phyloP scores from a whole-genome alignment of 2,888 invertebrate genomes.

The Erynnis tages region DNA sequence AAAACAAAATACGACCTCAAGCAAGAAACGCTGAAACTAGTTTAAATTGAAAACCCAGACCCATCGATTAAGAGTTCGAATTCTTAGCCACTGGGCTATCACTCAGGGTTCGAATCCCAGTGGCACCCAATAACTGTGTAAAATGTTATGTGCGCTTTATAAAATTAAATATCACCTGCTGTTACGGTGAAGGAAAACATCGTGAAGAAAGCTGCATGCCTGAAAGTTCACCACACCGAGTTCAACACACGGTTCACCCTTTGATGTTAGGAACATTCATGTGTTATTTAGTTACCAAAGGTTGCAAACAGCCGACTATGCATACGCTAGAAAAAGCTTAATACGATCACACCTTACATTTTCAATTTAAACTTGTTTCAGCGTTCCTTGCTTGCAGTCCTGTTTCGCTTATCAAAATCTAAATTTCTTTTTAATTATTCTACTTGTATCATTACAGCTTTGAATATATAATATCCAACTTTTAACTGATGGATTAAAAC shows the following conservation, averaged over 20 bases:
- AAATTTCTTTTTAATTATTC: constrained; percentile 9
- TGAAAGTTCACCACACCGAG: too few species aligned
- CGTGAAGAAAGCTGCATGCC: too few species aligned
- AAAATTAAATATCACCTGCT: too few species aligned
- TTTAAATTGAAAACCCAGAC: constrained; percentile 11
- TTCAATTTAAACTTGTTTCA: constrained; percentile 10
- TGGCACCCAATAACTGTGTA: too few species aligned
- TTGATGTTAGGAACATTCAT: too few species aligned
- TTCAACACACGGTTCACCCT: too few species aligned
- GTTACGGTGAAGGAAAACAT: too few species aligned
- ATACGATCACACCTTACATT: constrained; percentile 12
- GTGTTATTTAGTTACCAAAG: not conserved
- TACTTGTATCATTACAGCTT: not conserved
- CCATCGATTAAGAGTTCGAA: too few species aligned
- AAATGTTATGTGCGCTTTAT: too few species aligned
- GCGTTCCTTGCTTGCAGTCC: not conserved
- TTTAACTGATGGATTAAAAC: not conserved
- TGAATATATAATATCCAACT: not conserved
- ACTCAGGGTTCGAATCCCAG: too few species aligned
- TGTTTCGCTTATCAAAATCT: constrained; percentile 7
- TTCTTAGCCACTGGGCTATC: too few species aligned
- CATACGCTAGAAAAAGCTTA: constrained; percentile 16
- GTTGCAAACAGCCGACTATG: not conserved
- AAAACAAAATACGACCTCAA: constrained; percentile 9
- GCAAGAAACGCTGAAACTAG: constrained; percentile 1